A percentile compares a stretch with the other conserved stretches of the same genome.
These are phyloP conservation scores for Gnathonemus echidnorhynchus DNA, from an alignment of 2,113 vertebrate species.

Conservation along the genomic window DNA sequence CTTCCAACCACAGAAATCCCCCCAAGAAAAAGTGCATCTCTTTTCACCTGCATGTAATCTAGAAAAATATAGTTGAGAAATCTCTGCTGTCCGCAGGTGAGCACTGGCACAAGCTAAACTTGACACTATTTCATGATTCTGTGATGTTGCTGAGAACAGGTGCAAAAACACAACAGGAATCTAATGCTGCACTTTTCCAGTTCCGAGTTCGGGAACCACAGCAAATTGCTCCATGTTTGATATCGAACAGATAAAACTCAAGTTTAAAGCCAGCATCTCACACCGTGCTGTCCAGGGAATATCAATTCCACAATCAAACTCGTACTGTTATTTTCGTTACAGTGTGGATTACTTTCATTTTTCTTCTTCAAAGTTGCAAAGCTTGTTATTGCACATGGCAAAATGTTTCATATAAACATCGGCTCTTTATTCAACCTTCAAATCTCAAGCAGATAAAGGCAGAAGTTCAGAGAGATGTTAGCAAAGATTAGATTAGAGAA, in stretches of 20 bases:
- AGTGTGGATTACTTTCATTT: background rate
- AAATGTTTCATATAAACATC: background rate
- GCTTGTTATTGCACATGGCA: background rate
- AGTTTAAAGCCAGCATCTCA: background rate
- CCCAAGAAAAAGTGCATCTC: background rate
- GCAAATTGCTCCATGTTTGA: background rate
- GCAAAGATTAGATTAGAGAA: background rate
- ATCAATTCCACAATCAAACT: background rate
- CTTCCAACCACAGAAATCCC: background rate
- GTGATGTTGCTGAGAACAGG: background rate
- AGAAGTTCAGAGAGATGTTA: background rate
- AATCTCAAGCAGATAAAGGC: background rate
- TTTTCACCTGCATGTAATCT: background rate
- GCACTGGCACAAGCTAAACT: background rate
- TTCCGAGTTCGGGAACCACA: background rate
- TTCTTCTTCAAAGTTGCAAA: background rate
- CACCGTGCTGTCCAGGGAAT: too few species aligned
- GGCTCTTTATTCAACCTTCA: background rate
- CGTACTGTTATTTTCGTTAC: background rate
- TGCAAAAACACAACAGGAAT: background rate
- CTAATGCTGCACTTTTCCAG: background rate
- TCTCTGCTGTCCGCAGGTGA: background rate
- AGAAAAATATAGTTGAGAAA: background rate
- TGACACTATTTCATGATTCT: background rate
- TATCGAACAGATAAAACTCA: background rate